These are phyloP conservation scores for Saguinus midas DNA, from an alignment of 2,113 vertebrate species.

Conservation along the genomic window DNA sequence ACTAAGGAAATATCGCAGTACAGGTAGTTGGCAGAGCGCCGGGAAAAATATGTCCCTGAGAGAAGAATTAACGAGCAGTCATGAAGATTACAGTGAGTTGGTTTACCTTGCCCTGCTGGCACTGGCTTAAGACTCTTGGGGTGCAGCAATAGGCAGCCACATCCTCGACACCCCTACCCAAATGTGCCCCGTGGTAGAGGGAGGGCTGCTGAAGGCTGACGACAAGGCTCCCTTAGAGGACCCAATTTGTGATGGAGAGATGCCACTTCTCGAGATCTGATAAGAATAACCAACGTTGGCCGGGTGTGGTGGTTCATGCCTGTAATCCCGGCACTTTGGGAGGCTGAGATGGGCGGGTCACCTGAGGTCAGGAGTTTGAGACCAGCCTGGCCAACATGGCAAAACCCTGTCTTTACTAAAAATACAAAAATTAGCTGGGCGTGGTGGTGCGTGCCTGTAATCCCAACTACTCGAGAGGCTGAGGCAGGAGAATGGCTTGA, in stretches of 20 bases:
- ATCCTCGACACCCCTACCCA: background rate
- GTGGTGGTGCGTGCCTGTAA: no score
- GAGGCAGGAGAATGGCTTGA: no score
- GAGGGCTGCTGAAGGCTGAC: background rate
- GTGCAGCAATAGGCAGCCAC: background rate
- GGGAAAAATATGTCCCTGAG: background rate
- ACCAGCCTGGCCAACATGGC: no score
- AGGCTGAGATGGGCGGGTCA: no score
- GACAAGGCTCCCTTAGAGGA: background rate
- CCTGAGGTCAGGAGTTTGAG: no score
- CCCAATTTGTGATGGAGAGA: background rate
- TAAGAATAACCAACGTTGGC: background rate
- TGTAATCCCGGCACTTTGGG: no score
- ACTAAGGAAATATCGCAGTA: background rate
- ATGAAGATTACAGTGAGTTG: no score
- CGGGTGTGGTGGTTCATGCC: rapidly evolving
- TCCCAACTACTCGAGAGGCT: no score
- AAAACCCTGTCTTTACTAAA: no score
- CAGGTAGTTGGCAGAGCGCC: background rate
- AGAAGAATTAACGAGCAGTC: background rate
- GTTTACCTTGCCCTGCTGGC: background rate
- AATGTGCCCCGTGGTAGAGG: background rate
- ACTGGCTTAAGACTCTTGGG: background rate
- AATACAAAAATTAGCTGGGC: no score
- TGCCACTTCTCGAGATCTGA: background rate